Base-by-base conservation (phyloP, 2,888 invertebrate species). In the Protodeltote pygarga region DNA sequence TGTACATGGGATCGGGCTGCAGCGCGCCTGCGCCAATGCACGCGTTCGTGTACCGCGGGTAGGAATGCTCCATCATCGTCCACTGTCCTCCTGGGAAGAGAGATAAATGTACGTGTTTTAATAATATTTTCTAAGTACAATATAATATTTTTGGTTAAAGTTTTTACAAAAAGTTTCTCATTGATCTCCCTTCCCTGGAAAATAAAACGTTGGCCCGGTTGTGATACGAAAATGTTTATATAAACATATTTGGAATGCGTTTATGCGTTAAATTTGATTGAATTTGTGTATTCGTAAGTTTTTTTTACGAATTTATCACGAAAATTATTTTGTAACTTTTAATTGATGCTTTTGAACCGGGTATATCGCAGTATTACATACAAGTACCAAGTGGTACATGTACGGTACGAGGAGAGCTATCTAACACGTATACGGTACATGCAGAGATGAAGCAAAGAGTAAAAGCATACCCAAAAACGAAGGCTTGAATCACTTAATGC, bases 21-120 rank as follows among this genome's bases (percentile, higher is more conserved):
- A 94, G 88, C 13, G 89, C 87, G 74, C 89, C 85, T 40, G 74
- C 74, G 80, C 94, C 94, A 87, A 94, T 93, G 83, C 95, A 94
- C 77, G 95, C 89, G 84, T 93, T 93, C 83, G 94, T 93, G 92
- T 95, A 95, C 84, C 95, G 94, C 83, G 95, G 93, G 89, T 95
- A 95, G 81, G 94, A 94, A 89, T 95, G 95, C 93, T 96, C 96
- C 94, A 96, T 94, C 93, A 96, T 95, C 89, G 95, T 95, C 96
- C 96, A 96, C 93, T 96, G 96, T 92, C 95, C 94, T 93, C 95
- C 96, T 96, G 95, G 94, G 94, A 94, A 92, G 91, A 92, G 91
- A 92, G 92, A 91, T 90, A 92, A 93, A 93, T 87, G 90, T 68
- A 63, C 64, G 81, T 80, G 83, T 81, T 82, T 80, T 80, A 84